Evolutionary conservation across 2,888 invertebrate species (phyloP), one percentile per base, ranked within the genome.

Genomic region (Cryptocheilus praepositus): DNA sequence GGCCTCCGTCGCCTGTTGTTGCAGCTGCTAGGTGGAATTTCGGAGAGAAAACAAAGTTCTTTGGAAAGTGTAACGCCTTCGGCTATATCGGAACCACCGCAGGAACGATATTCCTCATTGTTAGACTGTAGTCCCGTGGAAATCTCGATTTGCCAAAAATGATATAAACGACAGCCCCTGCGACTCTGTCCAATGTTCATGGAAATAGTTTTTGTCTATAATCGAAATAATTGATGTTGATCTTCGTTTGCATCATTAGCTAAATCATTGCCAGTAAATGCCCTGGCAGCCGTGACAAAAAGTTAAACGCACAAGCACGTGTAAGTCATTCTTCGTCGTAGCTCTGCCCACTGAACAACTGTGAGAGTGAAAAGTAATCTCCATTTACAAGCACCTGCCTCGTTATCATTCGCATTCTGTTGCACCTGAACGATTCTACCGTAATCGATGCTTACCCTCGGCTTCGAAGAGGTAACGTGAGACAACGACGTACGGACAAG

Each of bases 41-140:
- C 70, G 71, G 75, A 73, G 77, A 71, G 79, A 77, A 79, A 79
- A 79, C 79, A 79, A 79, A 79, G 79, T 79, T 79, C 79, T 70
- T 61, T 55, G 75, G 64, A 73, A 79, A 79, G 74, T 79, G 74
- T 77, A 79, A 77, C 72, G 78, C 79, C 74, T 74, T 56, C 67
- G 72, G 72, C 70, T 61, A 70, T 64, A 74, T 72, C 65, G 75
- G 66, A 74, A 76, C 70, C 61, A 70, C 72, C 57, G 69, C 65
- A 44, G 51, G 13, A 52, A 11, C 21, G n/a, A 49, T 18, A 8
- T 49, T 49, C 16, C 11, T 49, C 19, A 49, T 49, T n/a, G 2
- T 4, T n/a, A 16, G n/a, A 49, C 19, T 49, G 16, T 49, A 18
- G 7, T 11, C 11, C 3, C 36, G 36, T 11, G 36, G 36, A 36